phyloP scores from a whole-genome alignment of 1,140 invertebrate genomes.

The Ceratitis capitata region DNA sequence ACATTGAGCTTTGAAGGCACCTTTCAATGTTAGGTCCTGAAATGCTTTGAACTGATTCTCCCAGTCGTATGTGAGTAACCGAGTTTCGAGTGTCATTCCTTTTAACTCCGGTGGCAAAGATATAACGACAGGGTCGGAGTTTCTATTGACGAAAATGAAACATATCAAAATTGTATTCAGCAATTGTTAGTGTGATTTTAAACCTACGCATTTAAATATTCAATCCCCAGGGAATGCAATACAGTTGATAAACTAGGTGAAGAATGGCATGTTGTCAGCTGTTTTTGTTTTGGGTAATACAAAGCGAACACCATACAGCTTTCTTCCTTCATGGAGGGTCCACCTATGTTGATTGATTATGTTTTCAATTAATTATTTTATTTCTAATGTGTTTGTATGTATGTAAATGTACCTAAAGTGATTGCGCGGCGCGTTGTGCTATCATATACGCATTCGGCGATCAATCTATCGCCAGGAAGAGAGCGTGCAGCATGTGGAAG shows the following conservation, averaged over 20 bases:
- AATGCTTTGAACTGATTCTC: constrained; percentile 72
- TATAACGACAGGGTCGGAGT: constrained; percentile 71
- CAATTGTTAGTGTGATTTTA: not conserved
- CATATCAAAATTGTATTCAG: no score
- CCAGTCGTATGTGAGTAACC: constrained; percentile 73
- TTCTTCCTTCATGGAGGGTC: constrained; percentile 73
- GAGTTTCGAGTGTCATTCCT: constrained; percentile 72
- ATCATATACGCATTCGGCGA: constrained; percentile 75
- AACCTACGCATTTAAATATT: constrained; percentile 72
- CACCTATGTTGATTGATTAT: no score
- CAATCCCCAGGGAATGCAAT: constrained; percentile 72
- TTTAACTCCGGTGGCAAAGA: constrained; percentile 69
- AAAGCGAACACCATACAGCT: constrained; percentile 74
- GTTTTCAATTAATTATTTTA: not conserved
- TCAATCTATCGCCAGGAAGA: constrained; percentile 72
- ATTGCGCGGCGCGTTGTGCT: constrained; percentile 70
- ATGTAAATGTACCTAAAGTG: constrained; percentile 67
- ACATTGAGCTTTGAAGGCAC: constrained; percentile 73
- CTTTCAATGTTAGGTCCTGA: constrained; percentile 70
- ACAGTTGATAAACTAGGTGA: constrained; percentile 73
- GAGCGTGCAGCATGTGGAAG: constrained; percentile 69
- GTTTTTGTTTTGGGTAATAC: constrained; percentile 74
- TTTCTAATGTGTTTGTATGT: not conserved
- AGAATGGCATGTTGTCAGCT: constrained; percentile 72
- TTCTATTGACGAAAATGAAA: constrained; percentile 58